Evolutionary conservation across 2,888 invertebrate species (phyloP), one percentile per base, ranked within the genome.

Genomic region (Geophilus truncorum): DNA sequence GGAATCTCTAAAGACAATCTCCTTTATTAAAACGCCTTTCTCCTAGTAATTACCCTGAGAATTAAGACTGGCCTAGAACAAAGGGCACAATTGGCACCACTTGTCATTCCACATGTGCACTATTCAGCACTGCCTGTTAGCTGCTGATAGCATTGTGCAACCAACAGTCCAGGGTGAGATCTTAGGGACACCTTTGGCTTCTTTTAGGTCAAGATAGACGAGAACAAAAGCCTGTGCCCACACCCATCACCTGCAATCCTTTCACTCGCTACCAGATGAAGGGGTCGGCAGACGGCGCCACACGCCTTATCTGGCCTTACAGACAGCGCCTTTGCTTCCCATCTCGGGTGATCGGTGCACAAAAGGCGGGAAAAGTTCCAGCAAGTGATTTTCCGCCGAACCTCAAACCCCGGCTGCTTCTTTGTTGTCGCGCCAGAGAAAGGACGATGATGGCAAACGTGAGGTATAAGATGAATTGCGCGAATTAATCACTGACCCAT

Each of bases 41-140:
- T 62, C 57, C 18, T 6, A 21, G 57, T 62, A 62, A 62, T 62
- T 62, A 62, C 57, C n/a, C 57, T 62, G 21, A 62, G 18, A 62
- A 62, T 62, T 62, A 62, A 62, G 57, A 62, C 57, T 23, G 10
- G 23, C 21, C 18, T 23, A 62, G 57, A 62, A 62, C 57, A 62
- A 62, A 62, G 57, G 57, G 57, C 57, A 62, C 57, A 62, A 62
- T 62, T 62, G 57, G 57, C 57, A 62, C 57, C 57, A 62, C 57
- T 62, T 62, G 57, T 62, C 57, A 62, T 62, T 62, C 57, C 57
- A 62, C 57, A 62, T 62, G 57, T 62, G 57, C 57, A 62, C 57
- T 23, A 62, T 62, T 62, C 57, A 62, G 6, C 23, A 23, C 57
- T 62, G 57, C 57, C 57, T 62, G 57, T 62, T 62, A 62, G 7